Evolutionary conservation across 2,888 invertebrate genomes (phyloP), one percentile per base, ranked within the genome.

Genomic region (Diarsia dahlii): DNA sequence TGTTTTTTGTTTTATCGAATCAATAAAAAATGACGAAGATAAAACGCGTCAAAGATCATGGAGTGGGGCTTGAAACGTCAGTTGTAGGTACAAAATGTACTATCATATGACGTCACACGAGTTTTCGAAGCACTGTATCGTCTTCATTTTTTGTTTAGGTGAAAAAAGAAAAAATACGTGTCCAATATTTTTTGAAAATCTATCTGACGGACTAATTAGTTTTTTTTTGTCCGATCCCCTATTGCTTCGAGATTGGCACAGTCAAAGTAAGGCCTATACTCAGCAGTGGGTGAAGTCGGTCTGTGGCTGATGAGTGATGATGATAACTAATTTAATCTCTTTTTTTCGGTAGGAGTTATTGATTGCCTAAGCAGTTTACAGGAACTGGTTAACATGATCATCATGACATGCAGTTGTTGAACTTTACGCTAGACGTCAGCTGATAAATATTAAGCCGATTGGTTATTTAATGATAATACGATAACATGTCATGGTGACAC

Each of bases 391-490:
- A 20, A n/a, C 13, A 45, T 58, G 48, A 9, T 58, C 39, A 78
- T 50, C 56, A 66, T 34, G 68, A 46, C 56, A 39, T 34, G 68
- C 34, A 50, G 28, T 50, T 45, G 46, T 28, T 13, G 28, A 66
- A 13, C 28, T 9, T 78, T 58, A n/a, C 45, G 18, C 13, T 63
- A 63, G 1, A n/a, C 12, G 45, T n/a, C 28, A 6, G 45, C 18
- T 28, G n/a, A 50, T 48, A 12, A 77, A 46, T 45, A 63, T 48
- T 77, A 78, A 50, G 18, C 12, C 10, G 48, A 62, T 68, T 78
- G 12, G 69, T 45, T 65, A 74, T 60, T n/a, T 10, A 39, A 50
- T 60, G 23, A 20, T n/a, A 45, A 45, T 2, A 20, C 20, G 15
- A 64, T 39, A 34, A 62, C 62, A 50, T 12, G 48, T 18, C 62